Conservation (phyloP, 1,140 invertebrate species). For the Wiebesia pumilae region DNA sequence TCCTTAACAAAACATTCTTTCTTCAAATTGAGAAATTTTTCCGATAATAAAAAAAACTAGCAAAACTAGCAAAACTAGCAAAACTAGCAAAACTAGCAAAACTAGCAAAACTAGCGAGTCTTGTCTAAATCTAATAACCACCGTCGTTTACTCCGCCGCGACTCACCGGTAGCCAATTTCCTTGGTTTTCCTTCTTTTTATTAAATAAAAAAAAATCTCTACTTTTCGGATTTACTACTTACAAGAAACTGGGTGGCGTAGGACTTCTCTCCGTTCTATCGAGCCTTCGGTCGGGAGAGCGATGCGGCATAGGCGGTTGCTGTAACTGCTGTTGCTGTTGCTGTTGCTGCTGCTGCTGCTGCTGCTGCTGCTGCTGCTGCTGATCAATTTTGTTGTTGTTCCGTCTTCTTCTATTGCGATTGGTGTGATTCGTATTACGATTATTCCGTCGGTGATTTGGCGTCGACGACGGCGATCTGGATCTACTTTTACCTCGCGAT, state of each 20-base stretch:
- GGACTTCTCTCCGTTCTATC: slow-evolving; percentile 79
- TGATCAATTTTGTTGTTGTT: slow-evolving; percentile 68
- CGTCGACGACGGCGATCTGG: slow-evolving; percentile 77
- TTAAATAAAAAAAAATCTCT: too few relatives aligned
- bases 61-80: too few relatives aligned
- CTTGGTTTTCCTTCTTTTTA: too few relatives aligned
- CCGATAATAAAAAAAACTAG: too few relatives aligned
- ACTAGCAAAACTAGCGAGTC: too few relatives aligned
- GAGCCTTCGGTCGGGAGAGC: slow-evolving; percentile 69
- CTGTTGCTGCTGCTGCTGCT: not conserved
- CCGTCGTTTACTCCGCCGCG: too few relatives aligned
- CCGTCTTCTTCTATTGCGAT: slow-evolving; percentile 67
- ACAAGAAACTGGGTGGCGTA: slow-evolving; percentile 88
- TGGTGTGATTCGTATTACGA: slow-evolving; percentile 62
- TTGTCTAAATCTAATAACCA: too few relatives aligned
- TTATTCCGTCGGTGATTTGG: slow-evolving; percentile 66
- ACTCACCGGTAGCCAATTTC: too few relatives aligned
- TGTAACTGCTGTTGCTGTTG: too few relatives aligned
- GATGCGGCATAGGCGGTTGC: slow-evolving; percentile 39
- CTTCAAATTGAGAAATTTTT: too few relatives aligned
- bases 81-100: too few relatives aligned
- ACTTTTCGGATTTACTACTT: slow-evolving; percentile 60
- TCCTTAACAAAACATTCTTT: too few relatives aligned
- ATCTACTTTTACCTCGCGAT: slow-evolving; percentile 75
- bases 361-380: slow-evolving; percentile 17